Base-by-base conservation (phyloP, 1,140 invertebrate genomes). In the Tetramorium alpestre region DNA sequence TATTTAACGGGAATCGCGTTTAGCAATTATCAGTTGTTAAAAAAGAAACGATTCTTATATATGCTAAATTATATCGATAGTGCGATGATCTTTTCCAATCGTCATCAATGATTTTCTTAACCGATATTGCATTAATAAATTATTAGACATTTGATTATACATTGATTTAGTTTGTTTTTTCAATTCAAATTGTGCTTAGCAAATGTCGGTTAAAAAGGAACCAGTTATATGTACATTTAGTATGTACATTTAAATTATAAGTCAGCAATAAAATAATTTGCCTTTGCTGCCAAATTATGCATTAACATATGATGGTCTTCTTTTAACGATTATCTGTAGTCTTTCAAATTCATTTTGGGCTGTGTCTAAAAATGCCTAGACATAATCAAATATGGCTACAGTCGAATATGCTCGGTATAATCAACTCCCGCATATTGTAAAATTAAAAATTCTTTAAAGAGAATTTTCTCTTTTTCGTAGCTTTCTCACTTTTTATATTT, bases 141-240 rank as follows among this genome's bases (percentile, higher is more conserved):
- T 75, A 41, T 33, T 75, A 41, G 33, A 58, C 28, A 75, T 60
- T 75, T 75, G 54, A 75, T 75, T 75, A 75, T 54, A 58, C 33
- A 75, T 58, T 58, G 16, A 56, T 56, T 58, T 47, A 60, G 47
- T 86, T 33, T 86, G 64, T 80, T 41, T 84, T 73, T 84, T 73
- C 38, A 77, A 44, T 10, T 47, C 25, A 8, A 77, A 4, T 60
- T 1, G 8, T 56, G 54, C n/a, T 62, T 44, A 56, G 49, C 28
- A 56, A 73, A 56, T 25, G n/a, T 60, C 38, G 54, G 13, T 77
- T 77, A 62, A 77, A 28, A 16, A 76, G 22, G 7, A 62, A 77
- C 38, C 41, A 62, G 16, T 28, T 47, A 4, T 28, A 41, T 44
- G n/a, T 75, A 56, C 72, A 75, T 58, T 56, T 10, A 47, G 6